phyloP scores from a whole-genome alignment of 1,140 invertebrate species.

The Pteromalus puparum region DNA sequence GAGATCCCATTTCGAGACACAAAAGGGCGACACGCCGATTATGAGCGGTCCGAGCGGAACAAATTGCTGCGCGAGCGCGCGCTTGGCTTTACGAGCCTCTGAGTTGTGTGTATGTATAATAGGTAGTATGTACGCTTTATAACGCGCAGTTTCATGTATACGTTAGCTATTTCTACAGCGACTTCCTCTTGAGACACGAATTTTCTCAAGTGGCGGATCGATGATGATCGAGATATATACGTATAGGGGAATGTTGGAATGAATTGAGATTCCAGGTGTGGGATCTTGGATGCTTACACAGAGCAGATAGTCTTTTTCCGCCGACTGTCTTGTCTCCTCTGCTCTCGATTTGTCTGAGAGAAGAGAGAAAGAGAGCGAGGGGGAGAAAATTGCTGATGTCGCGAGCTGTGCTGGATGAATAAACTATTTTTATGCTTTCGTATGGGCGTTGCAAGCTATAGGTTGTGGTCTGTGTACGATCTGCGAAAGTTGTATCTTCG shows the following conservation, averaged over 20 bases:
- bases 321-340: too few relatives aligned
- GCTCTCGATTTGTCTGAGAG: neutral
- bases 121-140: too few relatives aligned
- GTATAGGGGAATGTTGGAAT: neutral
- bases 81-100: neutral
- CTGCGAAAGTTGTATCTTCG: too few relatives aligned
- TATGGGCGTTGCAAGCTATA: too few relatives aligned
- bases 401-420: neutral
- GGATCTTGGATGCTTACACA: too few relatives aligned
- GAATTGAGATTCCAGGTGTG: constrained; percentile 15
- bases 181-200: neutral
- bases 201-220: neutral
- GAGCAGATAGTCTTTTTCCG: too few relatives aligned
- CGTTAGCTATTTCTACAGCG: too few relatives aligned
- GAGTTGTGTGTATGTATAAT: too few relatives aligned
- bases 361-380: neutral
- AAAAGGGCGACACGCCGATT: constrained; percentile 33
- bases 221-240: neutral
- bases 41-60: constrained; percentile 41
- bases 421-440: neutral
- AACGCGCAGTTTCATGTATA: neutral
- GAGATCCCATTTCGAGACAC: constrained; percentile 47
- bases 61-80: constrained; percentile 35
- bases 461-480: too few relatives aligned
- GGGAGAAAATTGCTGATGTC: too few relatives aligned